Base-by-base conservation (phyloP, 1,140 invertebrate species). In the Calephelis virginiensis region DNA sequence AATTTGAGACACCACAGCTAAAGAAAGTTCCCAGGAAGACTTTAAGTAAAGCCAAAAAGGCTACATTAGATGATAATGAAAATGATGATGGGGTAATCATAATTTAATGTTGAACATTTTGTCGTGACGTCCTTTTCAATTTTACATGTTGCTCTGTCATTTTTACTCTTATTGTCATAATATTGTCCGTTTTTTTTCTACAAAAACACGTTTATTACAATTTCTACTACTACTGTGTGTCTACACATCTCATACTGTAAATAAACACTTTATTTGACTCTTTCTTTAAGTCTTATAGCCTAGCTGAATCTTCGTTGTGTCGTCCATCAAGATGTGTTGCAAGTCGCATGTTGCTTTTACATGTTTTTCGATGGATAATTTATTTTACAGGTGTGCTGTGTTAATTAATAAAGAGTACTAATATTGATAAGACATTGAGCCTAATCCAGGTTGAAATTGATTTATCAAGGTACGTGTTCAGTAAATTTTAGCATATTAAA, bases 271-370 rank as follows among this genome's bases (percentile, higher is more conserved):
- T 43, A 59, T 66, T 59, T 65, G 46, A 43, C 40, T 8, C 40
- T 43, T 64, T 60, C 71, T 64, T 61, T 63, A 65, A 45, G 28
- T 49, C 46, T 53, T 13, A 63, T 47, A 61, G 63, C 14, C 64
- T 64, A 53, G 53, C 60, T 68, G 65, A 45, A 50, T 60, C 68
- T 70, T 61, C 63, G 64, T 74, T 68, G 72, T 69, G 67, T 45
- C 43, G 49, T 69, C 67, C 66, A 66, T 46, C 59, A 53, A 67
- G 62, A 65, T 68, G 67, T 80, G 69, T 77, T 69, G 75, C 72
- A 74, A 80, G 75, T 86, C 84, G 84, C 86, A 86, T 86, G 83
- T 67, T 76, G 76, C 77, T 76, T 77, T 76, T 69, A 69, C 69
- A 69, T 71, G 71, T 70, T 67, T 61, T 59, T 59, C 11, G 7